Percentiles rank a stretch among this genome's conserved stretches.
Conservation (phyloP, 2,797 vertebrate genomes). For the Serranus cabrilla region DNA sequence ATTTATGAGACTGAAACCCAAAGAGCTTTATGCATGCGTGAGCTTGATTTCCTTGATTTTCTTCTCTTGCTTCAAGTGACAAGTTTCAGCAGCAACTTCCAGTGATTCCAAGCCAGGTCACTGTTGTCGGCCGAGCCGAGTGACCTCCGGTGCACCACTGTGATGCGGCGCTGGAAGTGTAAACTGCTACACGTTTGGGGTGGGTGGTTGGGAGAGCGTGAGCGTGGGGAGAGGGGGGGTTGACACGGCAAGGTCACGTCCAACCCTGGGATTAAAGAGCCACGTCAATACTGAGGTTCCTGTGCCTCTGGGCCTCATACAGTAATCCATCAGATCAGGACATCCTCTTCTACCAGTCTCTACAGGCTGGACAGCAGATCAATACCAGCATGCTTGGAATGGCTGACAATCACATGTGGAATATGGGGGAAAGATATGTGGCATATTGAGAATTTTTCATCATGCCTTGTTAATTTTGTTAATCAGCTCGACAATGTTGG, state of each 20-base stretch:
- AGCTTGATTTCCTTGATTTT: conserved; percentile 27
- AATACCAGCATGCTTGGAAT: conserved; percentile 73
- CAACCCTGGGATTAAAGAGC: conserved; percentile 85
- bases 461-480: conserved; percentile 52
- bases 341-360: conserved; percentile 82
- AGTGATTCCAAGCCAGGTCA: conserved; percentile 44
- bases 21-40: background rate
- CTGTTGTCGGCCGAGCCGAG: conserved; percentile 32
- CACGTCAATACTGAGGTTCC: conserved; percentile 85
- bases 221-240: conserved; percentile 29
- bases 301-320: conserved; percentile 84
- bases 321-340: conserved; percentile 89
- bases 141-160: conserved; percentile 52
- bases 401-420: conserved; percentile 79
- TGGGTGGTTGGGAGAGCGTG: conserved; percentile 11
- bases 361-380: conserved; percentile 81
- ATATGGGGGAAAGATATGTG: conserved; percentile 56
- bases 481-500: conserved; percentile 44
- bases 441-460: conserved; percentile 60
- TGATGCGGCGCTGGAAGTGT: conserved; percentile 46
- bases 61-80: conserved; percentile 38
- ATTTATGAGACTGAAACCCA: background rate
- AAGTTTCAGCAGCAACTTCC: conserved; percentile 43
- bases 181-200: conserved; percentile 58
- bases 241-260: conserved; percentile 85